These are phyloP conservation scores for Hippocampus kuda DNA, from an alignment of 2,797 vertebrate species.

Conservation along the genomic window DNA sequence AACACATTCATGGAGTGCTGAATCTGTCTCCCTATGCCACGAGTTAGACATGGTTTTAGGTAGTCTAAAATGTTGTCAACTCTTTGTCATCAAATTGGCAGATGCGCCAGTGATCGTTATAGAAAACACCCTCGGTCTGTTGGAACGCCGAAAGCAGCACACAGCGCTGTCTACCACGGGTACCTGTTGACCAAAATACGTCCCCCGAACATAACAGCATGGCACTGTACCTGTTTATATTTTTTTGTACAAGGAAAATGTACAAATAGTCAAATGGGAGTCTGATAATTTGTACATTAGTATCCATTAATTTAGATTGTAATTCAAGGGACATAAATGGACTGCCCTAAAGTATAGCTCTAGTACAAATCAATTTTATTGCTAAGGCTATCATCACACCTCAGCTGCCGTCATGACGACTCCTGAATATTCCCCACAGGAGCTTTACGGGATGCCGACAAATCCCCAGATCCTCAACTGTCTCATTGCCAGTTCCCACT, in stretches of 20 bases:
- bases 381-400: constrained; percentile 19
- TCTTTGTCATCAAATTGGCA: too few species aligned
- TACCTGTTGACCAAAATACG: too few species aligned
- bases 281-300: background rate
- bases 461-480: constrained; percentile 49
- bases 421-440: constrained; percentile 45
- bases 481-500: constrained; percentile 39
- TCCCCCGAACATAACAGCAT: too few species aligned
- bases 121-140: too few species aligned
- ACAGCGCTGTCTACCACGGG: too few species aligned
- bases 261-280: background rate
- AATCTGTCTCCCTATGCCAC: too few species aligned
- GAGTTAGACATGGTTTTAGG: too few species aligned
- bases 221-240: background rate
- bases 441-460: constrained; percentile 48
- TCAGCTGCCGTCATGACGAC: constrained; percentile 34
- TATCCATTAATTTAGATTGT: background rate
- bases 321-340: constrained; percentile 4
- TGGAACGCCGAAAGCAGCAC: too few species aligned
- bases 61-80: too few species aligned
- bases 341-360: constrained; percentile 10
- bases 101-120: too few species aligned
- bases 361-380: constrained; percentile 21
- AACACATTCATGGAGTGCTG: too few species aligned
- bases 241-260: background rate